Conservation (phyloP, 1,140 invertebrate species). For the Micrasema minimum region DNA sequence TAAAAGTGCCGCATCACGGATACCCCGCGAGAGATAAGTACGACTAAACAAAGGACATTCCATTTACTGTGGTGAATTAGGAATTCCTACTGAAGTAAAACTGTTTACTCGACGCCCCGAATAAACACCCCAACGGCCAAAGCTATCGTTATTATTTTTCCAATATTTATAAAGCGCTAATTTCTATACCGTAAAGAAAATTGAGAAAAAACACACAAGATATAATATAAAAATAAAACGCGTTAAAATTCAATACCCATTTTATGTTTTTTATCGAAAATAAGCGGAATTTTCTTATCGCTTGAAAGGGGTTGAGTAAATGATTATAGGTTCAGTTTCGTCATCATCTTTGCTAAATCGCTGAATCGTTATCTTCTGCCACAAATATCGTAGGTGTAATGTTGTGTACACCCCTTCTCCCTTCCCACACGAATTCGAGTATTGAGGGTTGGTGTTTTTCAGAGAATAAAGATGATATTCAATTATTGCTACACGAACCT, state of each 20-base stretch:
- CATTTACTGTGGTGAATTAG: constrained; percentile 19
- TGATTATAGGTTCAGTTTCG: background rate
- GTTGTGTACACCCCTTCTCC: too few relatives aligned
- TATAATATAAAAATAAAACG: too few relatives aligned
- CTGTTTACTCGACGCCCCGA: constrained; percentile 5
- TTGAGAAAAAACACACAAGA: too few relatives aligned
- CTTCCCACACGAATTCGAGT: background rate
- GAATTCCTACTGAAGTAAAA: constrained; percentile 12
- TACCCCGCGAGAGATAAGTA: constrained; percentile 9
- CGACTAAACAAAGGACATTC: constrained; percentile 27
- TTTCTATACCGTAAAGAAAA: too few relatives aligned
- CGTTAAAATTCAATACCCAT: too few relatives aligned
- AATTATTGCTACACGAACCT: background rate
- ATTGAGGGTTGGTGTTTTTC: background rate
- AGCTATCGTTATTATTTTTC: too few relatives aligned
- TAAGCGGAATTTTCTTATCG: too few relatives aligned
- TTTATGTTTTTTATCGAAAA: too few relatives aligned
- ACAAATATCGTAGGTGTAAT: too few relatives aligned
- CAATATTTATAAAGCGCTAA: too few relatives aligned
- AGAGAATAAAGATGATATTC: constrained; percentile 8
- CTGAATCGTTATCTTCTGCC: constrained; percentile 5
- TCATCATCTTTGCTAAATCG: background rate
- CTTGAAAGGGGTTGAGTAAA: too few relatives aligned
- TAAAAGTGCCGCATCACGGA: constrained; percentile 17
- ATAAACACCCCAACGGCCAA: background rate